These are phyloP conservation scores for Ephestia elutella DNA, from an alignment of 1,140 invertebrate genomes.

Conservation along the genomic window DNA sequence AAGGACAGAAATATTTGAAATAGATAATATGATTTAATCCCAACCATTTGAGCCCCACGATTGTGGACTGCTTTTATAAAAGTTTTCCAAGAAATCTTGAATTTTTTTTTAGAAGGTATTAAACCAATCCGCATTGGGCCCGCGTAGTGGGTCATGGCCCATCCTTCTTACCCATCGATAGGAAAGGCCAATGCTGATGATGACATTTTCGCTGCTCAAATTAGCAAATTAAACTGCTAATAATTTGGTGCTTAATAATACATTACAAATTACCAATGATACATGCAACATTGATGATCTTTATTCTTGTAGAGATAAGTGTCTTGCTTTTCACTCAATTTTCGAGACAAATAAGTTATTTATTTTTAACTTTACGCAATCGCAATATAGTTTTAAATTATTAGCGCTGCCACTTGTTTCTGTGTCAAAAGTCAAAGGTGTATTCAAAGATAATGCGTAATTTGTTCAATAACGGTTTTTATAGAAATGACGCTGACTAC, in stretches of 20 bases:
- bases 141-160: no score
- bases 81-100: no score
- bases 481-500: background rate
- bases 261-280: background rate
- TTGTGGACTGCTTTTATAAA: no score
- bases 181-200: no score
- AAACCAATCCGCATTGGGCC: no score
- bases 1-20: no score
- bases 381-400: background rate
- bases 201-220: background rate
- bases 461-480: background rate
- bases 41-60: no score
- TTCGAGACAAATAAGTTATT: background rate
- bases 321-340: background rate
- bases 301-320: background rate
- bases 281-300: background rate
- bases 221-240: background rate
- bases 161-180: no score
- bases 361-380: background rate
- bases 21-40: no score
- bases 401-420: background rate
- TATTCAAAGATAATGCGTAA: background rate
- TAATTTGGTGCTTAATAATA: constrained; percentile 4
- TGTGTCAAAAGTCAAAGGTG: background rate
- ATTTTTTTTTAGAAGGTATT: background rate